Conservation (phyloP, 1,140 invertebrate species). For the Subanguina moxae region DNA sequence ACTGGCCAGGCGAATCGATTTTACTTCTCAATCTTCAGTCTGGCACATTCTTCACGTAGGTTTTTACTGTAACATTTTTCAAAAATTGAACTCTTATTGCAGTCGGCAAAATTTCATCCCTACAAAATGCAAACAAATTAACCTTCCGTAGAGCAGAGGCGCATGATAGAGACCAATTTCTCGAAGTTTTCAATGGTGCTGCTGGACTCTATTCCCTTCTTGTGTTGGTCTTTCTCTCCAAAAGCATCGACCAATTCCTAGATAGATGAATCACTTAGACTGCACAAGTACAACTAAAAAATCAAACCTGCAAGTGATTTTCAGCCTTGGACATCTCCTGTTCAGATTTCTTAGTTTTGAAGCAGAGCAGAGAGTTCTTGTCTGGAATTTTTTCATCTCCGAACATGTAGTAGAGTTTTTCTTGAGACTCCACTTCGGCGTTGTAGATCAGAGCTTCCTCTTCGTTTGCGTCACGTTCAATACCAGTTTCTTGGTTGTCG, state of each 20-base stretch:
- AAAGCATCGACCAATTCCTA: slow-evolving; percentile 19
- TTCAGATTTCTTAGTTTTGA: not conserved
- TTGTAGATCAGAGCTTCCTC: slow-evolving; percentile 12
- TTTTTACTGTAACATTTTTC: no score
- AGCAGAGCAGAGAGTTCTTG: not conserved
- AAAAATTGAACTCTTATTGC: no score
- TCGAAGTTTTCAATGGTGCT: slow-evolving; percentile 10
- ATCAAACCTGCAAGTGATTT: no score
- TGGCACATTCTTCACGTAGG: no score
- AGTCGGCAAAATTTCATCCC: no score
- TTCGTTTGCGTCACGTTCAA: not conserved
- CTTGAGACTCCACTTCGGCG: not conserved
- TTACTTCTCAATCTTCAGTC: no score
- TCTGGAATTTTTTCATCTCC: slow-evolving; percentile 4
- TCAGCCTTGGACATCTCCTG: slow-evolving; percentile 12
- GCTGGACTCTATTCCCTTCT: slow-evolving; percentile 28
- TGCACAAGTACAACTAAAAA: no score
- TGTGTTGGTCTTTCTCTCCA: slow-evolving; percentile 8
- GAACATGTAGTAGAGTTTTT: not conserved
- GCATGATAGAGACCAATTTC: slow-evolving; percentile 44
- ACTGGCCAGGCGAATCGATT: no score
- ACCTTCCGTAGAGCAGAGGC: slow-evolving; percentile 35
- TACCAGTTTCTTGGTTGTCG: not conserved
- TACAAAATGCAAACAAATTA: no score
- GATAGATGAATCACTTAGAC: no score